A percentile compares a stretch with the other conserved stretches of the same genome.
These are phyloP conservation scores for Novumbra hubbsi DNA, from an alignment of 2,797 vertebrate species.

Conservation along the genomic window DNA sequence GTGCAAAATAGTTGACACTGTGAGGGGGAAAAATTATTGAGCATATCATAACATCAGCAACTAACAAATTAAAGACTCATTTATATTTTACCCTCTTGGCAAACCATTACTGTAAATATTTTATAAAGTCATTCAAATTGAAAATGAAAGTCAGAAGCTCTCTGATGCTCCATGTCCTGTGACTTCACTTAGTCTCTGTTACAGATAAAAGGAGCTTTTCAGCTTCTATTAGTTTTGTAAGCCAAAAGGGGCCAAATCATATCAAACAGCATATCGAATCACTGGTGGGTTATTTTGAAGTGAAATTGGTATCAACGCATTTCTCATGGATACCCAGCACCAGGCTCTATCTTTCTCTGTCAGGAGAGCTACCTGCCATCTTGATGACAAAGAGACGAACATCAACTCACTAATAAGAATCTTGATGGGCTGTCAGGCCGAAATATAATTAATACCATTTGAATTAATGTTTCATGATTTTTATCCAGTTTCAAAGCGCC, in stretches of 20 bases:
- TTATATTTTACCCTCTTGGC: constrained; percentile 59
- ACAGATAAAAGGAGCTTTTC: constrained; percentile 38
- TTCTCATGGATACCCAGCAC: background rate
- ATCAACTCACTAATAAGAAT: too few species aligned
- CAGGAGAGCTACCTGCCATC: background rate
- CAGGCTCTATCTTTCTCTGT: background rate
- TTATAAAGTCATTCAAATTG: constrained; percentile 72
- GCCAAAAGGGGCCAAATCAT: constrained; percentile 22
- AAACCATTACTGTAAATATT: constrained; percentile 65
- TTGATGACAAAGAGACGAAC: too few species aligned
- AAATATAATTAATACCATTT: too few species aligned
- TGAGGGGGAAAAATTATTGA: background rate
- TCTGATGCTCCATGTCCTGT: constrained; percentile 49
- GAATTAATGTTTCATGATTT: too few species aligned
- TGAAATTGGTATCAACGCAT: background rate
- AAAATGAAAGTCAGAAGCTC: constrained; percentile 58
- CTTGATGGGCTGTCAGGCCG: too few species aligned
- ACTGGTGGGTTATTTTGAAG: constrained; percentile 2
- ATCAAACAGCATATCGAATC: background rate
- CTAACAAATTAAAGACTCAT: constrained; percentile 52
- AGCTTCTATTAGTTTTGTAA: constrained; percentile 44
- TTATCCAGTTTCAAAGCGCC: too few species aligned
- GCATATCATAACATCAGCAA: constrained; percentile 48
- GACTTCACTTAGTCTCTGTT: constrained; percentile 28
- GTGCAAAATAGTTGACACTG: constrained; percentile 2